Percentiles rank a stretch among this genome's conserved stretches.
Conservation (phyloP, 2,888 invertebrate genomes). For the Melanargia galathea region DNA sequence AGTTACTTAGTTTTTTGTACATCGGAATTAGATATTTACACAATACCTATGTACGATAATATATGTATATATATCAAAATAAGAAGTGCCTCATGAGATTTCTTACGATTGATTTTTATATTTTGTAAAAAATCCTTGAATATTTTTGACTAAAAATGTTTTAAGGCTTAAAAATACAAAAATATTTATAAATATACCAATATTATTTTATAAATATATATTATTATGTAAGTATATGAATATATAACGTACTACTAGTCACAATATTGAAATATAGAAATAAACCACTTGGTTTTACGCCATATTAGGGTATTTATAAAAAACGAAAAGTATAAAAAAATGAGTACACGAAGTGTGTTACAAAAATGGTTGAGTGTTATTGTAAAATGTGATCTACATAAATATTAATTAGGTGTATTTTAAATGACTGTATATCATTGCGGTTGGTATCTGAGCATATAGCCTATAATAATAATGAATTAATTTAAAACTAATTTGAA, state of each 20-base stretch:
- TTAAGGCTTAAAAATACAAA: slow-evolving; percentile 43
- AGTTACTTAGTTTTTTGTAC: background rate
- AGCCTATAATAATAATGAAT: slow-evolving; percentile 16
- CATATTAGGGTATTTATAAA: slow-evolving; percentile 51
- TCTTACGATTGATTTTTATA: slow-evolving; percentile 44
- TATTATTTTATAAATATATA: background rate
- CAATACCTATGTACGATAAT: background rate
- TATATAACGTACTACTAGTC: slow-evolving; percentile 63
- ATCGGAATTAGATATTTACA: background rate
- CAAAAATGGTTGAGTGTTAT: slow-evolving; percentile 52
- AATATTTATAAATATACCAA: background rate
- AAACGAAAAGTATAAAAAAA: slow-evolving; percentile 43
- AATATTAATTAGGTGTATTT: slow-evolving; percentile 54
- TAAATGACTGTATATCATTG: slow-evolving; percentile 33
- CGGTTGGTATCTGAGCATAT: slow-evolving; percentile 18
- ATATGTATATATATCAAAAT: slow-evolving; percentile 22
- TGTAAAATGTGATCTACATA: slow-evolving; percentile 70
- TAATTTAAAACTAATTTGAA: slow-evolving; percentile 23
- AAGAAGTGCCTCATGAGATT: slow-evolving; percentile 47
- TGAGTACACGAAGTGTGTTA: slow-evolving; percentile 48
- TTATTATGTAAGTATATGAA: slow-evolving; percentile 43
- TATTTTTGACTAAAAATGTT: slow-evolving; percentile 60
- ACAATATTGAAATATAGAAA: slow-evolving; percentile 49
- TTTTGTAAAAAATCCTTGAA: slow-evolving; percentile 48
- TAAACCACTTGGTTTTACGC: slow-evolving; percentile 51